phyloP scores from a whole-genome alignment of 2,113 vertebrate species.

The Tautogolabrus adspersus region DNA sequence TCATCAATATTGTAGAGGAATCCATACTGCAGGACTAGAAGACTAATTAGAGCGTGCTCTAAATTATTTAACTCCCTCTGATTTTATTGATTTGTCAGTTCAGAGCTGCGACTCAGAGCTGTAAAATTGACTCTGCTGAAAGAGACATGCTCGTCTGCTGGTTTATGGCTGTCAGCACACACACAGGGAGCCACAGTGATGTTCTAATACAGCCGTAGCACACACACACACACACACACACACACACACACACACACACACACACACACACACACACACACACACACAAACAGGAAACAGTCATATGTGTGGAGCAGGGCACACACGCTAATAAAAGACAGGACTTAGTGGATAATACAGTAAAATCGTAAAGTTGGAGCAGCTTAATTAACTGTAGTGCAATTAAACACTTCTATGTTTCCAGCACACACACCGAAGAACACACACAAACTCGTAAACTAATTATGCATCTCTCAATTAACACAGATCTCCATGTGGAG shows the following conservation, averaged over 20 bases:
- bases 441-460: conserved; percentile 46
- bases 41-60: conserved; percentile 99
- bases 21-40: conserved; percentile 96
- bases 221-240: conserved; percentile 14
- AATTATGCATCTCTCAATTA: conserved; percentile 77
- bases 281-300: background rate
- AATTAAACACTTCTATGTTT: conserved; percentile 64
- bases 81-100: conserved; percentile 99
- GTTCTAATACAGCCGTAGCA: conserved; percentile 50
- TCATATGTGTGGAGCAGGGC: conserved; percentile 1
- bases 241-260: background rate
- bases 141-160: conserved; percentile 85
- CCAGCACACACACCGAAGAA: conserved; percentile 23
- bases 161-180: conserved; percentile 80
- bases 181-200: conserved; percentile 52
- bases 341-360: conserved; percentile 22
- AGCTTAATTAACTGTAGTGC: conserved; percentile 68
- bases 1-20: conserved; percentile 98
- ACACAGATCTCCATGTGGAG: conserved; percentile 69
- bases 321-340: conserved; percentile 36
- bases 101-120: conserved; percentile 91
- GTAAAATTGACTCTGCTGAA: conserved; percentile 97
- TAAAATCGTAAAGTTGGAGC: conserved; percentile 50
- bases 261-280: background rate
- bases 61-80: conserved; percentile 99